phyloP scores from a whole-genome alignment of 35 echinoderm and acorn worm genomes.

The Strongylocentrotus purpuratus region DNA sequence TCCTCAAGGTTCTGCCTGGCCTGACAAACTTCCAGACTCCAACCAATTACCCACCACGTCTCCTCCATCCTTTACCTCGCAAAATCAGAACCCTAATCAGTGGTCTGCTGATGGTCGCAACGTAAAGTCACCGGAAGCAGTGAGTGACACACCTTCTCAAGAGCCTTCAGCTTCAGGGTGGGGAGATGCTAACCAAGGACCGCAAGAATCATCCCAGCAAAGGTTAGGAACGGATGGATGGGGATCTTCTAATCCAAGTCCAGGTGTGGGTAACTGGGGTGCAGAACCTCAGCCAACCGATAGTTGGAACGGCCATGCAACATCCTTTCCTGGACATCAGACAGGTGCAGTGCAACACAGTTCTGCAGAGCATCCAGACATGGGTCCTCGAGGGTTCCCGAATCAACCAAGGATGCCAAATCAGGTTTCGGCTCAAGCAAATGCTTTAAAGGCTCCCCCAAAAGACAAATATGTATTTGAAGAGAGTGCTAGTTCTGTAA shows the following conservation, averaged over 20 bases:
- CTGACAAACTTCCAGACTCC: background rate
- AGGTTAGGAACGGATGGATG: constrained; percentile 40
- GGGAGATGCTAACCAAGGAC: constrained; percentile 18
- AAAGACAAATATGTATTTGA: constrained; percentile 1
- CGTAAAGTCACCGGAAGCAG: background rate
- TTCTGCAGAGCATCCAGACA: background rate
- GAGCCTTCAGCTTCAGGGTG: constrained; percentile 16
- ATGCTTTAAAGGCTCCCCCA: background rate
- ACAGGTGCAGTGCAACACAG: background rate
- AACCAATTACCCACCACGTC: background rate
- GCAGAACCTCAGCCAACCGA: background rate
- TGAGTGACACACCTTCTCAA: background rate
- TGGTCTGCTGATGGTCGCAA: background rate
- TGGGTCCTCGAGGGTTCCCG: background rate
- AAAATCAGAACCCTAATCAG: background rate
- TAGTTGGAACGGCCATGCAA: background rate
- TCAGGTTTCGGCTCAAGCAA: too few relatives aligned
- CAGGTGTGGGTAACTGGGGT: background rate
- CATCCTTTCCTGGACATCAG: background rate
- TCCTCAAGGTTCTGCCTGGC: background rate
- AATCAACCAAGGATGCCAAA: background rate
- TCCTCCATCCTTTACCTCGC: background rate
- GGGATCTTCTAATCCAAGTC: background rate
- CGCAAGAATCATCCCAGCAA: constrained; percentile 3
- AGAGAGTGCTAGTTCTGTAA: background rate